Conservation (phyloP, 1,140 invertebrate species). For the Drosophila nasuta region DNA sequence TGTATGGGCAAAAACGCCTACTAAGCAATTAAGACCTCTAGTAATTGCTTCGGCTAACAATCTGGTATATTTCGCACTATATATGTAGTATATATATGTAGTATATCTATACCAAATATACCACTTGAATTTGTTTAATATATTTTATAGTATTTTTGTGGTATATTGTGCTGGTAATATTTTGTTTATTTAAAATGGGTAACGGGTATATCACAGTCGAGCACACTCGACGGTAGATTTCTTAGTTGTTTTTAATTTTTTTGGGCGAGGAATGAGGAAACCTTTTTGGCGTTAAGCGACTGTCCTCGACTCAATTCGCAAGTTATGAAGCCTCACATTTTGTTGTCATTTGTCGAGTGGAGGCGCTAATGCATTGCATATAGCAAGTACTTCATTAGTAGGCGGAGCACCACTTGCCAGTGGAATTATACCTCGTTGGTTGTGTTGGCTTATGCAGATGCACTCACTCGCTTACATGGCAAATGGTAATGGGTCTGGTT, state of each 20-base stretch:
- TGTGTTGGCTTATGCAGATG: constrained; percentile 30
- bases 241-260: not conserved
- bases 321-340: constrained; percentile 11
- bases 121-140: too few relatives aligned
- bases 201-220: too few relatives aligned
- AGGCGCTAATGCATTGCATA: constrained; percentile 18
- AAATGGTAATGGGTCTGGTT: not conserved
- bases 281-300: constrained; percentile 1
- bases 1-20: too few relatives aligned
- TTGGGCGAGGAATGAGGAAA: constrained; percentile 32
- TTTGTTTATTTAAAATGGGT: too few relatives aligned
- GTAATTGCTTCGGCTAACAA: too few relatives aligned
- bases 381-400: not conserved
- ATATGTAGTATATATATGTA: too few relatives aligned
- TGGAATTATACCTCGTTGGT: constrained; percentile 55
- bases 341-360: constrained; percentile 13
- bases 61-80: too few relatives aligned
- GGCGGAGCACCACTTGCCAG: constrained; percentile 40
- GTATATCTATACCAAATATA: too few relatives aligned
- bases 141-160: too few relatives aligned
- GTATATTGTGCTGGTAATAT: too few relatives aligned
- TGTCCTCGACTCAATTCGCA: constrained; percentile 17
- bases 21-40: too few relatives aligned
- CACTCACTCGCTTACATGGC: constrained; percentile 36
- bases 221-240: too few relatives aligned